Evolutionary conservation across 2,888 invertebrate species (phyloP).

Genomic region (Cryptus armator): DNA sequence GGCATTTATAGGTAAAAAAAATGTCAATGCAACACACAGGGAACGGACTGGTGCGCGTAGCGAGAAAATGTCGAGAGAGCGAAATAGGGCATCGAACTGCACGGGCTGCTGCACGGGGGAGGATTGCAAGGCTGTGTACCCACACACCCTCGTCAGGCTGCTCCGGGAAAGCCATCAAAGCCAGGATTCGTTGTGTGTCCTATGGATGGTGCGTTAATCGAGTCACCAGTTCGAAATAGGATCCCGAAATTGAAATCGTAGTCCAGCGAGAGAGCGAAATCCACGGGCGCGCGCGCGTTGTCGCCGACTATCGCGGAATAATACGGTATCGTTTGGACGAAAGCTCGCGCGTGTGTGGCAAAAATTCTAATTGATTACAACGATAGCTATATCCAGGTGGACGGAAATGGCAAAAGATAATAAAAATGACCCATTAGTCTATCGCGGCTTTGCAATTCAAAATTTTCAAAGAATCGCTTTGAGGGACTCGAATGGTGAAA

Average conservation of each 20-base stretch:
- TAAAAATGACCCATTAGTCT: not conserved
- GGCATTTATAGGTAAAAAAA: constrained; percentile 31
- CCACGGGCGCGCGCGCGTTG: constrained; percentile 1
- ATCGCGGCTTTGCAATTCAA: constrained; percentile 4
- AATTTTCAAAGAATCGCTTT: not conserved
- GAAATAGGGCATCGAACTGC: constrained; percentile 41
- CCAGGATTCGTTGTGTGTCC: constrained; percentile 52
- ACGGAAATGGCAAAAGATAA: not conserved
- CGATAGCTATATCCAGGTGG: not conserved
- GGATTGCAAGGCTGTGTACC: not conserved
- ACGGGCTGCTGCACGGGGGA: constrained; percentile 10
- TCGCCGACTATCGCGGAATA: not conserved
- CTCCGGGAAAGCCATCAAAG: constrained; percentile 52
- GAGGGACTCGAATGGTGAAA: no score
- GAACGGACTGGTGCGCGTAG: not conserved
- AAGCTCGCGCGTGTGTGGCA: not conserved
- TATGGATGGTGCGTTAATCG: constrained; percentile 67
- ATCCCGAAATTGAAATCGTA: constrained; percentile 68
- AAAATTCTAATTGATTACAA: not conserved
- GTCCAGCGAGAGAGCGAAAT: constrained; percentile 59
- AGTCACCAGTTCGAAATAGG: constrained; percentile 68
- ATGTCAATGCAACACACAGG: constrained; percentile 1
- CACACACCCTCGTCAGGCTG: constrained; percentile 12
- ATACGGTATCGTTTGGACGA: constrained; percentile 2
- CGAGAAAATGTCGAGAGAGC: constrained; percentile 32